phyloP scores from a whole-genome alignment of 2,797 vertebrate species.

The Diceros bicornis region DNA sequence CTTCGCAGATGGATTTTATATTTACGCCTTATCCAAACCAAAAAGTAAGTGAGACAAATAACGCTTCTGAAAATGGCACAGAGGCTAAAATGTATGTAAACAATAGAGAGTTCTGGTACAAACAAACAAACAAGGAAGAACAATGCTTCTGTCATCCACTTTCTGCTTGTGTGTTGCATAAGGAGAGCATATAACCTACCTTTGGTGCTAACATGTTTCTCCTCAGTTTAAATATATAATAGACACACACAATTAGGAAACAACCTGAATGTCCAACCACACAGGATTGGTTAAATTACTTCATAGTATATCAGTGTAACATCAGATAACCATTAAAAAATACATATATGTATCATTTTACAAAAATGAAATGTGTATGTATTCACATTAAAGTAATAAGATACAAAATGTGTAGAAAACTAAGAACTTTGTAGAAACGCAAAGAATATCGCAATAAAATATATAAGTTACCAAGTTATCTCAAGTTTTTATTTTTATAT shows the following conservation, averaged over 20 bases:
- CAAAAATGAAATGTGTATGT: not conserved
- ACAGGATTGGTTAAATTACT: not conserved
- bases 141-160: conserved; percentile 43
- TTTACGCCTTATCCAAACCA: conserved; percentile 90
- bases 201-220: not conserved
- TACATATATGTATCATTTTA: not conserved
- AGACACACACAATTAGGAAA: not conserved
- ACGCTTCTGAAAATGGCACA: conserved; percentile 89
- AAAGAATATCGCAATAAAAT: not conserved
- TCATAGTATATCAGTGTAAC: not conserved
- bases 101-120: conserved; percentile 81
- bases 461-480: not conserved
- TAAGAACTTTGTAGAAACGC: not conserved
- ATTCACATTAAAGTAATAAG: conserved; percentile 15
- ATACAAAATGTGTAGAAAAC: not conserved
- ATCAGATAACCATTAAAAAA: conserved; percentile 35
- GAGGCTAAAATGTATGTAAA: conserved; percentile 90
- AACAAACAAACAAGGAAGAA: conserved; percentile 75
- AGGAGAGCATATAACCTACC: not conserved
- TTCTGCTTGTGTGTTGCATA: not conserved
- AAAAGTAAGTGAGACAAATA: conserved; percentile 90
- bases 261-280: not conserved
- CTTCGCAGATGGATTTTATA: conserved; percentile 91
- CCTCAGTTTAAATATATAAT: not conserved
- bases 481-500: conserved; percentile 44